Conservation (phyloP, 92 coral and sea anemone species). For the Epizoanthus scotinus region DNA sequence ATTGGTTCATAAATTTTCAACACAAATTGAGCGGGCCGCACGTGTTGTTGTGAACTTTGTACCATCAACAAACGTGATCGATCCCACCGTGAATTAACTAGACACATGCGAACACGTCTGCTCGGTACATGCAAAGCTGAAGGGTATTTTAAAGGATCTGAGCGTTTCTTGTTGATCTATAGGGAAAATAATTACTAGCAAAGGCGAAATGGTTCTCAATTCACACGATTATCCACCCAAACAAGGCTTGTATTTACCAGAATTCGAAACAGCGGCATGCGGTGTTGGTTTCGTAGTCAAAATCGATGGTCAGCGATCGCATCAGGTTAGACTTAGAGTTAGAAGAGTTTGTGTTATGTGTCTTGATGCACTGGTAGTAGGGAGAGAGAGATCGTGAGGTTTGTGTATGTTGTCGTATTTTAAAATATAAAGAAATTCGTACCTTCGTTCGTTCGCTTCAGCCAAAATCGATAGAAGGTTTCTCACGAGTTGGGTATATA, state of each 20-base stretch:
- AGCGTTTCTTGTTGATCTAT: not conserved
- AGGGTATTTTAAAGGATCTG: no score
- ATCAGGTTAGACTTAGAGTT: constrained; percentile 88
- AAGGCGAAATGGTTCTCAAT: constrained; percentile 64
- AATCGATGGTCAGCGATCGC: constrained; percentile 78
- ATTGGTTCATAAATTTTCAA: not conserved
- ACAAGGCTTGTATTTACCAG: constrained; percentile 89
- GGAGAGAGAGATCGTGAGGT: no score
- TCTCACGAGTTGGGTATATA: no score
- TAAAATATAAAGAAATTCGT: no score
- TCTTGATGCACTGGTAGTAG: not conserved
- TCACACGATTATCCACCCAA: constrained; percentile 75
- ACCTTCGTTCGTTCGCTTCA: no score
- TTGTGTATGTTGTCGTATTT: no score
- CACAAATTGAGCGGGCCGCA: constrained; percentile 23
- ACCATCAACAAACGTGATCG: constrained; percentile 13
- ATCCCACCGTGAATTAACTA: not conserved
- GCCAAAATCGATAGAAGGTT: no score
- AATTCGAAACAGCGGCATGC: constrained; percentile 85
- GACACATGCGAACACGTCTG: no score
- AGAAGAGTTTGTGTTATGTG: not conserved
- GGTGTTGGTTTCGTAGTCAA: constrained; percentile 98
- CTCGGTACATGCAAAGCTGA: not conserved
- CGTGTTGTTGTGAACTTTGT: constrained; percentile 30
- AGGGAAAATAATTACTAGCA: not conserved